Evolutionary conservation across 2,888 invertebrate species (phyloP).

Genomic region (Sarcophaga subvicina): DNA sequence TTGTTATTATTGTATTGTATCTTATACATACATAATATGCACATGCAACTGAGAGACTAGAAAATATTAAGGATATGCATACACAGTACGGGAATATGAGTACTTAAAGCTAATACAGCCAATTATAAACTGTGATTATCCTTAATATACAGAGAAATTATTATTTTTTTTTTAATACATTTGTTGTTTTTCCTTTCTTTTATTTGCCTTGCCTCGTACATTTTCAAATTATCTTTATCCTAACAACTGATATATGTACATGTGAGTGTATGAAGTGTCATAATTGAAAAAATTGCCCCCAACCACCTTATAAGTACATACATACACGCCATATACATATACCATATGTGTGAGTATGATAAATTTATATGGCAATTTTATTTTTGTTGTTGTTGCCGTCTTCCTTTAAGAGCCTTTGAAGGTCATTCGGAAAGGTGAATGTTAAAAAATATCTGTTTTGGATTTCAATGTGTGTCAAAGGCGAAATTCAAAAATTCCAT

Average conservation of each 20-base stretch:
- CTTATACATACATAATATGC: conserved; percentile 21
- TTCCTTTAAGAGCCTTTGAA: conserved; percentile 38
- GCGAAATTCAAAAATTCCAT: neutral
- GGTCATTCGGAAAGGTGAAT: conserved; percentile 62
- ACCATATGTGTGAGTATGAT: neutral
- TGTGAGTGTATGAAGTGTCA: conserved; percentile 58
- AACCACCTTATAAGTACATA: conserved; percentile 23
- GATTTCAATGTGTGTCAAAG: conserved; percentile 49
- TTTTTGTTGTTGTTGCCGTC: conserved; percentile 1
- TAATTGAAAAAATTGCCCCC: conserved; percentile 64
- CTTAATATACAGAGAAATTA: neutral
- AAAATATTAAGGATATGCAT: neutral
- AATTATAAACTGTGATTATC: conserved; percentile 5
- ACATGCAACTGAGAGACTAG: neutral
- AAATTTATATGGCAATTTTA: conserved; percentile 5
- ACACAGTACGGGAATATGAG: neutral
- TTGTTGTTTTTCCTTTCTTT: conserved; percentile 8
- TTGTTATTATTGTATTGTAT: neutral
- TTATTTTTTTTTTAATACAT: conserved; percentile 23
- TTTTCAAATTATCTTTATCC: conserved; percentile 20
- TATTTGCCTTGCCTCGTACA: conserved; percentile 1
- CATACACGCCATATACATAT: neutral
- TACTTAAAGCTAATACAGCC: neutral
- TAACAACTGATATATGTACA: neutral
- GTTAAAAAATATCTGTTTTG: conserved; percentile 37